phyloP scores from a whole-genome alignment of 2,797 vertebrate species.

The Squalus acanthias region DNA sequence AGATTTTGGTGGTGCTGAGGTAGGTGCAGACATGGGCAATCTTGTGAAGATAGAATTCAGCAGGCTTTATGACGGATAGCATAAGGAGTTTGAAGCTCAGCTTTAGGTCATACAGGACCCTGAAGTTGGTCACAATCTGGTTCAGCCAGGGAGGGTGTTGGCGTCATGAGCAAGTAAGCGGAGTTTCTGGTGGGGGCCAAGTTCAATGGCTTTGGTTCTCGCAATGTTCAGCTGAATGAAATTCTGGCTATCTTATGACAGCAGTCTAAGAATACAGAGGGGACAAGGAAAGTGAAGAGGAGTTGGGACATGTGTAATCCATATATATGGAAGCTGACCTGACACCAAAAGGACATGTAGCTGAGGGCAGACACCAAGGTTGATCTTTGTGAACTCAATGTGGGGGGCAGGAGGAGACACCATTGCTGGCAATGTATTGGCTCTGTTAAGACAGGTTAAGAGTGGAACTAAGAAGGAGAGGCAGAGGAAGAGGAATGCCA shows the following conservation, averaged over 20 bases:
- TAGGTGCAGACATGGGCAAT: neutral
- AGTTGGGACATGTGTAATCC: neutral
- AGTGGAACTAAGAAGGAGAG: neutral
- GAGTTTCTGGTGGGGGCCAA: neutral
- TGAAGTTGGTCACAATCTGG: neutral
- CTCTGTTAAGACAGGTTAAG: neutral
- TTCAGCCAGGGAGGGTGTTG: neutral
- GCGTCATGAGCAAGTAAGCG: neutral
- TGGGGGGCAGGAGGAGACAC: neutral
- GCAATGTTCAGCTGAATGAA: neutral
- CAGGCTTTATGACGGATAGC: neutral
- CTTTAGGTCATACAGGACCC: neutral
- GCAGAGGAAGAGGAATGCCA: neutral
- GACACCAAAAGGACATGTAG: neutral
- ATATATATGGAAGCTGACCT: neutral
- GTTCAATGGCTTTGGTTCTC: neutral
- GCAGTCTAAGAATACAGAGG: neutral
- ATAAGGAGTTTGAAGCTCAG: neutral
- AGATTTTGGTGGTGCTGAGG: neutral
- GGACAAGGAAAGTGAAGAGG: neutral
- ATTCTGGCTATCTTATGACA: neutral
- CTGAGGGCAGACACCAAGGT: neutral
- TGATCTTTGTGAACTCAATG: neutral
- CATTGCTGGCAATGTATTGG: neutral
- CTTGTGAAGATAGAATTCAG: neutral